These are phyloP conservation scores for Antedon bifida DNA, from an alignment of 35 echinoderm and acorn worm genomes.

Conservation along the genomic window DNA sequence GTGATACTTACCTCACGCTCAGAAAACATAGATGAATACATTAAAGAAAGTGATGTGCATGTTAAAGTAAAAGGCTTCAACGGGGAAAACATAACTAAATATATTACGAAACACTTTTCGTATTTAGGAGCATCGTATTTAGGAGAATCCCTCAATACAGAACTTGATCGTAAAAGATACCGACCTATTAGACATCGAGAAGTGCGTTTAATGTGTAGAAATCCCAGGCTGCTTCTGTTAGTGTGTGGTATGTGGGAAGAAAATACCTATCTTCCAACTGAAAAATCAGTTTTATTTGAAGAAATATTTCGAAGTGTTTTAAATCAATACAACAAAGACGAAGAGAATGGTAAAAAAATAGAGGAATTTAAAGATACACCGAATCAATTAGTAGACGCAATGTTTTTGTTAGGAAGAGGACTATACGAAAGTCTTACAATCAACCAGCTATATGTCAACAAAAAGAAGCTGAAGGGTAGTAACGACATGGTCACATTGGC, in stretches of 20 bases:
- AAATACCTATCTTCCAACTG: neutral
- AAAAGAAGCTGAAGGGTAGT: neutral
- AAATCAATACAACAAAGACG: neutral
- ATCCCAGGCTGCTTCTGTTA: neutral
- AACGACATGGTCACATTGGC: neutral
- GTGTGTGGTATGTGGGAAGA: neutral
- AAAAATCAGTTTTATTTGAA: neutral
- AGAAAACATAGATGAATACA: neutral
- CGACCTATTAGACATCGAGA: neutral
- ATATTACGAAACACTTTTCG: neutral
- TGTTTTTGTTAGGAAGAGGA: neutral
- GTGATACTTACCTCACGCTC: neutral
- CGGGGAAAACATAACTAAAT: neutral
- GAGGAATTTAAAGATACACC: neutral
- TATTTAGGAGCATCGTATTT: neutral
- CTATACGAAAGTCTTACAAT: neutral
- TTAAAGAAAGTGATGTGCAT: neutral
- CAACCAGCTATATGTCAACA: neutral
- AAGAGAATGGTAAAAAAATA: neutral
- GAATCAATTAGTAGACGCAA: neutral
- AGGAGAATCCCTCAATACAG: neutral
- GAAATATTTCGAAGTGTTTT: neutral
- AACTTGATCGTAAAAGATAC: neutral
- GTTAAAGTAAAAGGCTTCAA: neutral
- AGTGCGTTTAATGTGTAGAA: neutral